These are phyloP conservation scores for Drosophila leontia DNA, from an alignment of 1,140 invertebrate species.

Conservation along the genomic window DNA sequence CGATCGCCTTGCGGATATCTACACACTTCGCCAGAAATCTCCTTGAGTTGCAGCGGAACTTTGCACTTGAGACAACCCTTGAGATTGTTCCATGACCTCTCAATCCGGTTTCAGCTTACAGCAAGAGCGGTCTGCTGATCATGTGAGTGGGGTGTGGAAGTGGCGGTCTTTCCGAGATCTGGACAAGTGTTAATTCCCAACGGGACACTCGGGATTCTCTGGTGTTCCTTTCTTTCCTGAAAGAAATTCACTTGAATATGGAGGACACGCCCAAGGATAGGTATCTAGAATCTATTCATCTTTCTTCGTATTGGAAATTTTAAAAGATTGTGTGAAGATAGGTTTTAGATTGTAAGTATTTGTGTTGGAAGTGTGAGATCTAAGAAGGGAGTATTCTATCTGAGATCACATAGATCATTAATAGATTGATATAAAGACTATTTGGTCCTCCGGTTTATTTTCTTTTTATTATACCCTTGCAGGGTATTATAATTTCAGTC, in stretches of 20 bases:
- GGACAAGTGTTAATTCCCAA: slow-evolving; percentile 53
- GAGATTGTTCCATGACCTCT: slow-evolving; percentile 42
- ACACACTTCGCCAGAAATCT: slow-evolving; percentile 51
- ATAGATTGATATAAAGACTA: neutral
- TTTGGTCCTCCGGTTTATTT: neutral
- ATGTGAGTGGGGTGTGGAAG: slow-evolving; percentile 36
- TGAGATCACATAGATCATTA: neutral
- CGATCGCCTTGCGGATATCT: slow-evolving; percentile 25
- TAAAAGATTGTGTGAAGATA: slow-evolving; percentile 8
- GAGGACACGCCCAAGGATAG: slow-evolving; percentile 37
- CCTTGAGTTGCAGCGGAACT: slow-evolving; percentile 66
- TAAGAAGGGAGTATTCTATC: neutral
- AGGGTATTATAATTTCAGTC: too few species aligned
- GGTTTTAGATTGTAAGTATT: slow-evolving; percentile 3
- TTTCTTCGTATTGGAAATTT: slow-evolving; percentile 1
- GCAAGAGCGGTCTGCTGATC: slow-evolving; percentile 32
- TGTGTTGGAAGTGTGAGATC: neutral
- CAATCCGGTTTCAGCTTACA: slow-evolving; percentile 61
- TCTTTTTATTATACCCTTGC: too few species aligned
- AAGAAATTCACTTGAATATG: slow-evolving; percentile 11
- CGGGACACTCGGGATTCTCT: slow-evolving; percentile 15
- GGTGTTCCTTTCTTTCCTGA: neutral
- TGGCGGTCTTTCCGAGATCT: slow-evolving; percentile 34
- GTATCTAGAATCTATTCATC: neutral
- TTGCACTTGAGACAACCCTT: slow-evolving; percentile 59